A percentile compares a stretch with the other conserved stretches of the same genome.
Conservation (phyloP, 2,888 invertebrate genomes). For the Eupelmus urozonus region DNA sequence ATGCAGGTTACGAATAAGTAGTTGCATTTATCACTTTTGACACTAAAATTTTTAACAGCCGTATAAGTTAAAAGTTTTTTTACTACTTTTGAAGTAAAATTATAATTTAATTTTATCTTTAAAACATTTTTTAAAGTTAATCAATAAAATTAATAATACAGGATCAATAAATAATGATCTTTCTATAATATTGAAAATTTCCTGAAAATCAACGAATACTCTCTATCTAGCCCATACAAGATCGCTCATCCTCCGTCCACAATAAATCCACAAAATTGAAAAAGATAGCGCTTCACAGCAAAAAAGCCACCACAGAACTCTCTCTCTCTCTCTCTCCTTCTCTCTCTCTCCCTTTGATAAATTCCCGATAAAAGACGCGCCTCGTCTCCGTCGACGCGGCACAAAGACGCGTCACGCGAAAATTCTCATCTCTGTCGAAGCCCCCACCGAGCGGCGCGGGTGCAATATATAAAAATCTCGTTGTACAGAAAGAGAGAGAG, state of each 20-base stretch:
- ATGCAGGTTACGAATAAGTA: too few relatives aligned
- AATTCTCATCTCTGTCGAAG: slow-evolving; percentile 31
- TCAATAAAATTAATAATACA: too few relatives aligned
- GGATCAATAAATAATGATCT: too few relatives aligned
- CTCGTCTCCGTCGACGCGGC: not conserved
- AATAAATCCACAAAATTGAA: slow-evolving; percentile 27
- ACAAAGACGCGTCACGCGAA: slow-evolving; percentile 31
- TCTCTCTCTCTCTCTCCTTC: too few relatives aligned
- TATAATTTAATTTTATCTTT: too few relatives aligned
- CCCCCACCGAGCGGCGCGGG: not conserved
- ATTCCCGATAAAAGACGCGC: slow-evolving; percentile 28
- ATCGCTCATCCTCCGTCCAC: not conserved
- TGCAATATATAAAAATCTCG: not conserved
- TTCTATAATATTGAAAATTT: not conserved
- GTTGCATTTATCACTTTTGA: too few relatives aligned
- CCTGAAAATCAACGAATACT: not conserved
- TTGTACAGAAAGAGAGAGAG: not conserved
- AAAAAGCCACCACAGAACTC: not conserved
- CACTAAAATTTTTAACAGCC: too few relatives aligned
- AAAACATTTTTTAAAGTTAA: not conserved
- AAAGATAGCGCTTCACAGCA: slow-evolving; percentile 7
- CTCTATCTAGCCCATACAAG: not conserved
- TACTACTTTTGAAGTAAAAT: too few relatives aligned
- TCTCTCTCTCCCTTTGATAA: slow-evolving; percentile 42
- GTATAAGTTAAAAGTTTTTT: too few relatives aligned